Evolutionary conservation across 2,113 vertebrate species (phyloP).

Genomic region (Oncorhynchus keta): DNA sequence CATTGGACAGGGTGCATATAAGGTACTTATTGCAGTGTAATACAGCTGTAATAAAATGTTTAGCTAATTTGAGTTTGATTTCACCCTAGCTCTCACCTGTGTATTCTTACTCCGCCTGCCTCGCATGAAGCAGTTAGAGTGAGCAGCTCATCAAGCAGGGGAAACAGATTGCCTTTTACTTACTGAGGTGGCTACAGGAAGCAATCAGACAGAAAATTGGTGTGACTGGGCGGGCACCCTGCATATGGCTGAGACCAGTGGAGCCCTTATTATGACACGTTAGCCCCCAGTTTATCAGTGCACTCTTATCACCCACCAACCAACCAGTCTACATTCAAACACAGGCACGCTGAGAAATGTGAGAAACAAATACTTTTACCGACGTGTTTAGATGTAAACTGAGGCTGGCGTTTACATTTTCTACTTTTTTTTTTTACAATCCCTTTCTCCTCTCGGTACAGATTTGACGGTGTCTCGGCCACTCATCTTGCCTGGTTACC

Average conservation of each 20-base stretch:
- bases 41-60: too few relatives aligned
- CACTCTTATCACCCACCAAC: constrained; percentile 47
- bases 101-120: neutral
- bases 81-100: neutral
- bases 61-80: too few relatives aligned
- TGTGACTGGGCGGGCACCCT: constrained; percentile 46
- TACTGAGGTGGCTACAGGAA: constrained; percentile 57
- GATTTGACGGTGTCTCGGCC: constrained; percentile 80
- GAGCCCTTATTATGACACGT: neutral
- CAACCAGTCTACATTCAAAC: constrained; percentile 38
- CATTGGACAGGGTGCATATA: too few relatives aligned
- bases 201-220: constrained; percentile 74
- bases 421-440: neutral
- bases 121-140: constrained; percentile 14
- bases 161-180: constrained; percentile 68
- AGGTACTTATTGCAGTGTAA: too few relatives aligned
- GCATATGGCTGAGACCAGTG: neutral
- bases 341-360: constrained; percentile 1
- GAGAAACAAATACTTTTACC: constrained; percentile 42
- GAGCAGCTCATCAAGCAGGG: constrained; percentile 42
- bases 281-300: constrained; percentile 50
- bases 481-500: constrained; percentile 86
- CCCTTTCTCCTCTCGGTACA: constrained; percentile 47
- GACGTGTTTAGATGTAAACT: constrained; percentile 34
- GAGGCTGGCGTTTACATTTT: constrained; percentile 3